phyloP scores from a whole-genome alignment of 2,888 invertebrate genomes.

The Andrena camellia region DNA sequence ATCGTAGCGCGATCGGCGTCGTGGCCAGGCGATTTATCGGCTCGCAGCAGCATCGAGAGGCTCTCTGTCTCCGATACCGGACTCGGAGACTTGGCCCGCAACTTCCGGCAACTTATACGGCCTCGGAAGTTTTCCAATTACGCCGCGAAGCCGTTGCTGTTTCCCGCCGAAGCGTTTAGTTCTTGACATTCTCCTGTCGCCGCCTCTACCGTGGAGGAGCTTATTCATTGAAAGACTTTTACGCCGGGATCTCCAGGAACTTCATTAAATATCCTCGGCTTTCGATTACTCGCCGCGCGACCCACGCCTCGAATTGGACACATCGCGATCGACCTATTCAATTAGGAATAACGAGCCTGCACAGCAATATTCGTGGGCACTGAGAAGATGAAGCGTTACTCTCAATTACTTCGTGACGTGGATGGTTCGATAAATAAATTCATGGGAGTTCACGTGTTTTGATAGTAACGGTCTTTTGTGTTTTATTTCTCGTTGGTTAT shows the following conservation, averaged over 20 bases:
- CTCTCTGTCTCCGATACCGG: constrained; percentile 43
- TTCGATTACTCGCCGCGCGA: constrained; percentile 2
- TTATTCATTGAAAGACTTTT: constrained; percentile 50
- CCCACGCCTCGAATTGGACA: constrained; percentile 21
- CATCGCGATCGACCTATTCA: not conserved
- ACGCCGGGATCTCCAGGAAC: constrained; percentile 45
- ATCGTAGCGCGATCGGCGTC: constrained; percentile 51
- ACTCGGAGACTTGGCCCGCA: constrained; percentile 43
- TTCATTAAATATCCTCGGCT: constrained; percentile 50
- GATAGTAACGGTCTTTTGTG: no score
- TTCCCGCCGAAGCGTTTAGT: constrained; percentile 58
- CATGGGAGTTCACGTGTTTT: no score
- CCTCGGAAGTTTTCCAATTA: constrained; percentile 75
- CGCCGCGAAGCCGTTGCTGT: constrained; percentile 63
- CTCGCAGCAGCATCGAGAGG: constrained; percentile 37
- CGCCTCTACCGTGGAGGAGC: constrained; percentile 20
- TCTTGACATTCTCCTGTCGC: constrained; percentile 58
- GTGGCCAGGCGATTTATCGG: constrained; percentile 57
- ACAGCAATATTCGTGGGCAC: no score
- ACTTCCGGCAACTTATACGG: constrained; percentile 65
- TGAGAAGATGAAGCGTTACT: not conserved
- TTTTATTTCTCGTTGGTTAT: not conserved
- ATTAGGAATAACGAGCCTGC: not conserved
- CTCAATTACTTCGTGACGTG: not conserved
- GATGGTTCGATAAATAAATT: no score